Base-by-base conservation (phyloP, 2,888 invertebrate genomes). In the Idaea aversata region DNA sequence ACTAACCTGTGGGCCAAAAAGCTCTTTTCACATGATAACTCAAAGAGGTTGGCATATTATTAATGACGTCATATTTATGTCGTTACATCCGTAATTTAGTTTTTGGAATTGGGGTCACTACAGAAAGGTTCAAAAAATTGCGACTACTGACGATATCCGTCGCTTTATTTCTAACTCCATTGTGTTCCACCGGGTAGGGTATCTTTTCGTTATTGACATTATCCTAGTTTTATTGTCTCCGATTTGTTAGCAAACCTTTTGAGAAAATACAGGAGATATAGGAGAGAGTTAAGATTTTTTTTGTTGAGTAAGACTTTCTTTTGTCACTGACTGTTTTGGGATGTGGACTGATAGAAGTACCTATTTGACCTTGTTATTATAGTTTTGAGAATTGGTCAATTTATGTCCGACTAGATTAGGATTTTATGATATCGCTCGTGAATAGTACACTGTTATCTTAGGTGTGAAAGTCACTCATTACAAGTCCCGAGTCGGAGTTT, bases 181-280 rank as follows among this genome's bases (percentile, higher is more conserved):
- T 47, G 47, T 47, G 47, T 13, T 13, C 10, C 7, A 47, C 47
- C 5, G 10, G 47, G 47, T 10, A 47, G 47, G 47, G 10, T 7
- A 10, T 13, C 10, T 10, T 47, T 47, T 47, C 47, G 47, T 47
- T 47, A 47, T 47, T 47, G 47, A 47, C 47, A 47, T 47, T 47
- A 47, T 47, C 7, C 47, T 47, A 47, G 47, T 47, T 47, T 47
- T 47, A 47, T 47, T 47, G 13, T 47, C 47, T 47, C 47, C 47
- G 47, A 47, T 47, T 47, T 47, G 47, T 47, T 47, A 47, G 47
- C 47, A 47, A 47, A 47, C 47, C 47, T 47, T 47, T 47, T 47
- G 25, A n/a, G n/a, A n/a, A n/a, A n/a, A n/a, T n/a, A n/a, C 38
- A 38, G 38, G 6, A 13, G 10, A 38, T 10, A 38, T 38, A 38